Evolutionary conservation across 2,113 vertebrate species (phyloP), one percentile per base, ranked within the genome.

Genomic region (Lota lota): DNA sequence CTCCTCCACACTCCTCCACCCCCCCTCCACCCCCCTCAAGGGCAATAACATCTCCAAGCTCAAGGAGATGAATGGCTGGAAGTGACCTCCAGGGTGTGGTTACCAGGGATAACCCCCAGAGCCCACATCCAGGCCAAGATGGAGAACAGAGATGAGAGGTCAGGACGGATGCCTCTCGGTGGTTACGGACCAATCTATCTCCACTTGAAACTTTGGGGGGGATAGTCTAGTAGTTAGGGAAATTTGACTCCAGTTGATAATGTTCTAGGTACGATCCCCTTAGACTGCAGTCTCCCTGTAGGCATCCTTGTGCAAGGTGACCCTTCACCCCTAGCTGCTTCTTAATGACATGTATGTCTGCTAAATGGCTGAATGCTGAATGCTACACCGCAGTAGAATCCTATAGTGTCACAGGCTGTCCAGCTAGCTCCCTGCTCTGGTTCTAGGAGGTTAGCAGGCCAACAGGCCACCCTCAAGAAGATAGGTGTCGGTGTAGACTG

Each of bases 41-140:
- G 88, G 86, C 7, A 74, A 76, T 66, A 85, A 73, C 75, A 64
- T 88, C 82, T 86, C 80, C 65, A 79, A 78, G 59, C 86, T 90
- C 0, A 89, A 89, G 22, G 89, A 91, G 79, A 76, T 87, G 83
- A 90, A 91, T 2, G 88, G 89, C 61, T 91, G 89, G 89, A 89
- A 88, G 81, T 89, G 79, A 88, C 40, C 12, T 47, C 10, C 12
- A 14, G 40, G 40, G 40, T 47, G 40, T 47, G 40, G 40, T 47
- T 47, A 47, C 40, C 40, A 47, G 40, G 40, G 40, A 10, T 2
- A 47, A 47, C 40, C 28, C 28, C 28, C 7, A 8, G 40, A 14
- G 12, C 8, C 40, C 40, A 47, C 40, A 47, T 2, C 10, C 40
- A 8, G 40, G 40, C 40, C 40, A 47, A 47, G 40, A 47, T 47